These are phyloP conservation scores for Lasiurus borealis DNA, from an alignment of 2,113 vertebrate species.

Conservation along the genomic window DNA sequence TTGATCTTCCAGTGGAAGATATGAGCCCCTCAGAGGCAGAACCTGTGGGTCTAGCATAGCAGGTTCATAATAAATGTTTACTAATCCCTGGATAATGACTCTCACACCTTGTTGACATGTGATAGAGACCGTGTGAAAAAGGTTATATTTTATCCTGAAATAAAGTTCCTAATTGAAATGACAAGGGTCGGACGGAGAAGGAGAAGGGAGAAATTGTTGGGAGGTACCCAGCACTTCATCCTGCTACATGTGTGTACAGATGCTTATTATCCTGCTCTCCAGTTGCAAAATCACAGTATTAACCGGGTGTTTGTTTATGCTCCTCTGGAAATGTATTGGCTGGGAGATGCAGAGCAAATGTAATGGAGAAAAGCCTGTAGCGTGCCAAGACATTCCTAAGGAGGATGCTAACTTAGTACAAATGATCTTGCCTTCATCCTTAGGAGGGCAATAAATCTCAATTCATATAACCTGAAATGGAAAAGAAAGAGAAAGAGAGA, in stretches of 20 bases:
- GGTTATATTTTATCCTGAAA: constrained; percentile 26
- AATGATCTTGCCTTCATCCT: background rate
- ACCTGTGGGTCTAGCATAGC: background rate
- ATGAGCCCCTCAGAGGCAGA: background rate
- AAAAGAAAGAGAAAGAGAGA: background rate
- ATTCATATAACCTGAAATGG: background rate
- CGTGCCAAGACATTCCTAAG: background rate
- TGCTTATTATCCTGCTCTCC: background rate
- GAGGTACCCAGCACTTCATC: background rate
- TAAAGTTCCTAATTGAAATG: constrained; percentile 29
- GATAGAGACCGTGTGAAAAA: background rate
- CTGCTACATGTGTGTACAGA: no score
- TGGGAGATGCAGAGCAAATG: constrained; percentile 27
- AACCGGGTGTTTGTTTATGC: constrained; percentile 5
- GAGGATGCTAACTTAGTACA: constrained; percentile 37
- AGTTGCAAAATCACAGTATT: background rate
- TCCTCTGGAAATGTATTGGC: background rate
- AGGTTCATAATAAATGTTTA: constrained; percentile 16
- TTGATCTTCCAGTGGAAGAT: background rate
- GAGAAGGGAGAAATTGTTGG: background rate
- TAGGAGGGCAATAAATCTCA: constrained; percentile 37
- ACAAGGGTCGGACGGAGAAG: background rate
- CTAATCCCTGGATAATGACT: background rate
- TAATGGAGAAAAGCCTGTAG: background rate
- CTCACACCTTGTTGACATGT: background rate